Evolutionary conservation across 1,140 invertebrate genomes (phyloP).

Genomic region (Subanguina moxae): DNA sequence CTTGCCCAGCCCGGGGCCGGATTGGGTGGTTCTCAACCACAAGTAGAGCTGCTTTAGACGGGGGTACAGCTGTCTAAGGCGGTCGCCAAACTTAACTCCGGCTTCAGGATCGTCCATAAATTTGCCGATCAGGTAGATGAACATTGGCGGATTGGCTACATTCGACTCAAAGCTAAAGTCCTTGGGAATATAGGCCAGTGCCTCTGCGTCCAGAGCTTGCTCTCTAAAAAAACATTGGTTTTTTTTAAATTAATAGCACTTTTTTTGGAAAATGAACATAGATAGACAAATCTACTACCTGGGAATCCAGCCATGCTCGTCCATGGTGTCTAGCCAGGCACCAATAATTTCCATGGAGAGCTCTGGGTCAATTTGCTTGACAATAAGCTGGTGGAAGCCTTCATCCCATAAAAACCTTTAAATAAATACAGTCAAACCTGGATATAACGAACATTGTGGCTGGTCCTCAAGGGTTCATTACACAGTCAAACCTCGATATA

Average conservation of each 20-base stretch:
- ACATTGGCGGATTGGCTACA: slow-evolving; percentile 69
- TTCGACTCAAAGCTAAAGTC: slow-evolving; percentile 90
- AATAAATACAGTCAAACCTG: no score
- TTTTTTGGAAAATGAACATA: no score
- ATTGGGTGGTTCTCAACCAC: slow-evolving; percentile 90
- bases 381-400: slow-evolving; percentile 90
- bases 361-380: slow-evolving; percentile 80
- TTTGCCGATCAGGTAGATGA: slow-evolving; percentile 52
- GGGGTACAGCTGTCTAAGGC: slow-evolving; percentile 63
- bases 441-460: no score
- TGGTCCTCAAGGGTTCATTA: no score
- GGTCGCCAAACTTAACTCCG: slow-evolving; percentile 47
- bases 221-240: not conserved
- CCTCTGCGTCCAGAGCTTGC: slow-evolving; percentile 77
- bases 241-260: not conserved
- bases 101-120: slow-evolving; percentile 31
- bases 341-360: slow-evolving; percentile 49
- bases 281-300: slow-evolving; percentile 78
- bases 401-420: slow-evolving; percentile 98
- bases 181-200: slow-evolving; percentile 67
- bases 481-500: no score
- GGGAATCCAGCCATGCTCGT: slow-evolving; percentile 96
- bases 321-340: slow-evolving; percentile 66
- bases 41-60: slow-evolving; percentile 80
- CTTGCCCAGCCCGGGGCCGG: slow-evolving; percentile 67